A percentile compares a stretch with the other conserved stretches of the same genome.
Conservation (phyloP, 2,797 vertebrate genomes). For the Lutjanus campechanus region DNA sequence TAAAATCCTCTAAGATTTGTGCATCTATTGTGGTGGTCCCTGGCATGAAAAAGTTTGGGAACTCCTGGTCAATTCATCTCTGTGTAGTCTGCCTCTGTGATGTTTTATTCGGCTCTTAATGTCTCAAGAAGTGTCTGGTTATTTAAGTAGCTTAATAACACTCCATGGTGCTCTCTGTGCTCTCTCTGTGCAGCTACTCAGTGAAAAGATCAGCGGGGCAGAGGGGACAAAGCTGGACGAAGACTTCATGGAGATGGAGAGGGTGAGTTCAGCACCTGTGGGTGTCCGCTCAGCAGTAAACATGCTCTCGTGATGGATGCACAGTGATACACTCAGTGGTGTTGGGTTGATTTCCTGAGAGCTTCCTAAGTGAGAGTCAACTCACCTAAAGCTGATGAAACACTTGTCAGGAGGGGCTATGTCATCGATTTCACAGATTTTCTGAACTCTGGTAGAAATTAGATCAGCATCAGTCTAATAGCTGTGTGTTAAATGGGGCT, state of each 20-base stretch:
- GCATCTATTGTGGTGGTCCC: no score
- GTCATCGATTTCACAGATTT: no score
- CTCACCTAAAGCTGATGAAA: no score
- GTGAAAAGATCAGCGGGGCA: slow-evolving; percentile 95
- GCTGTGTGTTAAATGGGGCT: neutral
- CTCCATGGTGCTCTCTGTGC: slow-evolving; percentile 22
- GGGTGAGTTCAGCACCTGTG: slow-evolving; percentile 84
- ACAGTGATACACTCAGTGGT: neutral
- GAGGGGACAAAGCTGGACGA: slow-evolving; percentile 95
- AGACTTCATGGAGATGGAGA: slow-evolving; percentile 95
- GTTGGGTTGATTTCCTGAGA: neutral
- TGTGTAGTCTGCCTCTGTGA: no score
- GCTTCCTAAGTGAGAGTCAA: neutral
- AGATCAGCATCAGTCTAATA: neutral
- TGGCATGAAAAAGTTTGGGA: no score
- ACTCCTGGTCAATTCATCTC: no score
- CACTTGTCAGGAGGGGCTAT: neutral
- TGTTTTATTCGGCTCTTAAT: no score
- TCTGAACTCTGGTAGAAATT: neutral
- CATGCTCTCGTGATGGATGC: neutral
- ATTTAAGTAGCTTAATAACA: no score
- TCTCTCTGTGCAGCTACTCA: slow-evolving; percentile 87
- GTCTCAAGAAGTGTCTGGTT: no score
- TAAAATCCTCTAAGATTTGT: no score
- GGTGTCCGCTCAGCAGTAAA: neutral